Percentiles rank a stretch among this genome's conserved stretches.
phyloP scores from a whole-genome alignment of 2,888 invertebrate species.

The Cerastis rubricosa region DNA sequence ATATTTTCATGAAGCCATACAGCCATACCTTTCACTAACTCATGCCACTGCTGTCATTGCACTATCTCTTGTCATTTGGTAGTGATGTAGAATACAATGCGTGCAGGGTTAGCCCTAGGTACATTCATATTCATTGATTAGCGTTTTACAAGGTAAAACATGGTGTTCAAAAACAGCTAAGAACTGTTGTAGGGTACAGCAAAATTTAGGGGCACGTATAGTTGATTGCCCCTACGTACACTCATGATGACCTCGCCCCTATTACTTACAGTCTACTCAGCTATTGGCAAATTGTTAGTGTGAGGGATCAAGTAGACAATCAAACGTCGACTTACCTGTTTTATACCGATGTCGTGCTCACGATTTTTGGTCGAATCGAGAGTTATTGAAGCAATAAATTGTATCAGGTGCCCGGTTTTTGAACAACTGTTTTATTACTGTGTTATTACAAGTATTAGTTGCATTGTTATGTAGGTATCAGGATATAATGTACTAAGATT shows the following conservation, averaged over 20 bases:
- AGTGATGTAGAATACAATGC: not conserved
- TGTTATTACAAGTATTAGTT: slow-evolving; percentile 15
- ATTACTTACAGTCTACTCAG: slow-evolving; percentile 18
- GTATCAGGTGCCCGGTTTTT: slow-evolving; percentile 27
- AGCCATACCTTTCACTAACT: not conserved
- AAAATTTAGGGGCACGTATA: no score
- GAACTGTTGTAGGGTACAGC: no score
- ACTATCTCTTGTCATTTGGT: not conserved
- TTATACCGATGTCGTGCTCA: slow-evolving; percentile 53
- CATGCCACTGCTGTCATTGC: not conserved
- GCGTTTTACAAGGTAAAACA: no score
- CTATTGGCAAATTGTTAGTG: slow-evolving; percentile 47
- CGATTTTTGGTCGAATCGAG: slow-evolving; percentile 47
- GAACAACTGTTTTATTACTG: slow-evolving; percentile 26
- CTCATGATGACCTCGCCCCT: slow-evolving; percentile 7
- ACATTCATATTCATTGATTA: no score
- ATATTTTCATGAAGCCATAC: not conserved
- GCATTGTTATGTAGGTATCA: not conserved
- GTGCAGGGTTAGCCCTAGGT: no score
- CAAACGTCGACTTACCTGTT: slow-evolving; percentile 37
- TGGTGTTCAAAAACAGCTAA: no score
- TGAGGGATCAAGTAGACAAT: slow-evolving; percentile 50
- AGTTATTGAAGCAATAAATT: slow-evolving; percentile 37
- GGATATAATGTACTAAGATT: not conserved
- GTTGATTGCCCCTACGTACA: not conserved